These are phyloP conservation scores for Ceratina australensis DNA, from an alignment of 1,140 invertebrate genomes.

Conservation along the genomic window DNA sequence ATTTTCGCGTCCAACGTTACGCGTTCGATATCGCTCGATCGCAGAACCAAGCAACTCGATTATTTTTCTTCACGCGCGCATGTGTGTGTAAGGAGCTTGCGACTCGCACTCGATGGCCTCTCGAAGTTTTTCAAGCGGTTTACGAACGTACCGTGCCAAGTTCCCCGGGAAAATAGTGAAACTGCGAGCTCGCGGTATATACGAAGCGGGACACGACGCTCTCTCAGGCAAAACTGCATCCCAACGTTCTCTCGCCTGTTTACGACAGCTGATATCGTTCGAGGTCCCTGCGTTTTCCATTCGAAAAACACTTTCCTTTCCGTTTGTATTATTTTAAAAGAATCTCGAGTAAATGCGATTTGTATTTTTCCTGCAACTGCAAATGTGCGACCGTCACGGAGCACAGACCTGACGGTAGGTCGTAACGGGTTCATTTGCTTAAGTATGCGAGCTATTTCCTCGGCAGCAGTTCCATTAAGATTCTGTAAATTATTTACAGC, in stretches of 20 bases:
- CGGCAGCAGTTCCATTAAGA: neutral
- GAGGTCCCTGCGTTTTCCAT: neutral
- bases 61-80: neutral
- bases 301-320: neutral
- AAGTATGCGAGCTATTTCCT: neutral
- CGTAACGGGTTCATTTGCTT: constrained; percentile 1
- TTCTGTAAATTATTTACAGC: constrained; percentile 5
- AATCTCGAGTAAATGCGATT: neutral
- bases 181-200: constrained; percentile 8
- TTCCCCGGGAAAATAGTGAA: constrained; percentile 1
- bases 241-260: neutral
- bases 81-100: neutral
- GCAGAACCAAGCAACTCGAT: neutral
- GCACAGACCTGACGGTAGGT: neutral
- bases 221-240: constrained; percentile 9
- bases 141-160: neutral
- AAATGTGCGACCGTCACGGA: neutral
- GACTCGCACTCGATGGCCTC: neutral
- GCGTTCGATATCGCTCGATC: neutral
- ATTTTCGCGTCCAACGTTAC: neutral
- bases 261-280: constrained; percentile 12
- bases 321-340: neutral
- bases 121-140: constrained; percentile 1
- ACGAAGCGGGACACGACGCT: neutral
- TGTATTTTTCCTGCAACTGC: neutral